Percentiles rank a stretch among this genome's conserved stretches.
Conservation (phyloP, 2,797 vertebrate species). For the Vultur gryphus region DNA sequence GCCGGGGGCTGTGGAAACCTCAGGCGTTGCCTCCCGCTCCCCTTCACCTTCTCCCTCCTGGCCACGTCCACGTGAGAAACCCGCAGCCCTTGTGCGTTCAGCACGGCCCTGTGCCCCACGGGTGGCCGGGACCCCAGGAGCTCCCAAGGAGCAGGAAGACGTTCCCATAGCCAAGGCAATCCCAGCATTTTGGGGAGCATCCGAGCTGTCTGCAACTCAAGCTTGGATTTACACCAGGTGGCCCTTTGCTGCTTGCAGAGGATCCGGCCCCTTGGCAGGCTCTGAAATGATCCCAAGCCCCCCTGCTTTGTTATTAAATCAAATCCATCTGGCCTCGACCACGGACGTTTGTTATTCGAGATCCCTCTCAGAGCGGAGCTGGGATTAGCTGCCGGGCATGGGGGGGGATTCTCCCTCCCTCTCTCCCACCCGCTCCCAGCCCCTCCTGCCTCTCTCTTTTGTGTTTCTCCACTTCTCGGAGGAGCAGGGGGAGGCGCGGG, state of each 20-base stretch:
- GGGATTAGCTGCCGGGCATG: slow-evolving; percentile 42
- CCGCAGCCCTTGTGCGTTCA: rapidly evolving
- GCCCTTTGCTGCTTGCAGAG: not conserved
- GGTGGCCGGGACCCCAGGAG: not conserved
- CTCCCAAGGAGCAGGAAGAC: not conserved
- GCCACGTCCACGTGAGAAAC: rapidly evolving
- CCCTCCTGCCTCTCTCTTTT: slow-evolving; percentile 35
- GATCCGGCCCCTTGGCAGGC: not conserved
- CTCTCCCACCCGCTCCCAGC: not conserved
- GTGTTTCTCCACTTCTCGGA: slow-evolving; percentile 12
- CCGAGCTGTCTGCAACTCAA: not conserved
- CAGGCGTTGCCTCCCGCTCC: not conserved
- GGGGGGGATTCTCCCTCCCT: not conserved
- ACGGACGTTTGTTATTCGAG: slow-evolving; percentile 8
- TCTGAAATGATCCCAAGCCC: not conserved
- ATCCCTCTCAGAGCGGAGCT: not conserved
- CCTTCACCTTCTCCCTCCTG: not conserved
- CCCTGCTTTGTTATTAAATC: slow-evolving; percentile 45
- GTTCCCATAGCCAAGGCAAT: not conserved
- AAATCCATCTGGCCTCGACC: slow-evolving; percentile 35
- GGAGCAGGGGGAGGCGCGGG: not conserved
- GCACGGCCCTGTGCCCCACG: rapidly evolving
- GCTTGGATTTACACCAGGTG: not conserved
- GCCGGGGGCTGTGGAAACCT: not conserved
- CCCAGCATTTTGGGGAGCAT: not conserved